phyloP scores from a whole-genome alignment of 2,888 invertebrate species.

The Vesta saturnalis region DNA sequence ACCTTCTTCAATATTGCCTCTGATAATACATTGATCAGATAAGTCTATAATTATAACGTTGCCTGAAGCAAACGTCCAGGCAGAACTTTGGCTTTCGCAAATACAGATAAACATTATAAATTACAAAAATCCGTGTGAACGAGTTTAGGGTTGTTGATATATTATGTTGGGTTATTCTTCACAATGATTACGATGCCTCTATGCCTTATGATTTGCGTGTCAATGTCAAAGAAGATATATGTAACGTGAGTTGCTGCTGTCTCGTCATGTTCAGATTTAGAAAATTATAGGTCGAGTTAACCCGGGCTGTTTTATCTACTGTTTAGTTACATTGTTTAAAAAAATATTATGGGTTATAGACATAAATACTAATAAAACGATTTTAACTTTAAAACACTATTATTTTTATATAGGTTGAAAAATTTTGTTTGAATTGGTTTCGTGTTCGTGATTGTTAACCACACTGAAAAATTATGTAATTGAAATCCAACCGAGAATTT shows the following conservation, averaged over 20 bases:
- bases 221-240: conserved; percentile 50
- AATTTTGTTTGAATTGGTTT: too few species aligned
- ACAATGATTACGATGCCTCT: conserved; percentile 38
- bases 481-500: too few species aligned
- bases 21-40: conserved; percentile 51
- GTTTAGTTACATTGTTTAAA: conserved; percentile 30
- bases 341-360: neutral
- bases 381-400: too few species aligned
- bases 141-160: conserved; percentile 46
- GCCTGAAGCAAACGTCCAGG: conserved; percentile 41
- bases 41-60: conserved; percentile 51
- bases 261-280: conserved; percentile 34
- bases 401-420: too few species aligned
- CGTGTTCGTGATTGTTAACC: too few species aligned
- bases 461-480: too few species aligned
- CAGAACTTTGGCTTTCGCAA: conserved; percentile 36
- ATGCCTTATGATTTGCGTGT: conserved; percentile 51
- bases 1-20: conserved; percentile 55
- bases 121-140: conserved; percentile 46
- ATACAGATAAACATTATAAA: conserved; percentile 44
- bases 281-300: conserved; percentile 40
- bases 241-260: conserved; percentile 39
- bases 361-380: too few species aligned
- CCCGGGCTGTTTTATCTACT: conserved; percentile 32
- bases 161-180: conserved; percentile 43